Evolutionary conservation across 2,888 invertebrate genomes (phyloP).

Genomic region (Dasypogon diadema): DNA sequence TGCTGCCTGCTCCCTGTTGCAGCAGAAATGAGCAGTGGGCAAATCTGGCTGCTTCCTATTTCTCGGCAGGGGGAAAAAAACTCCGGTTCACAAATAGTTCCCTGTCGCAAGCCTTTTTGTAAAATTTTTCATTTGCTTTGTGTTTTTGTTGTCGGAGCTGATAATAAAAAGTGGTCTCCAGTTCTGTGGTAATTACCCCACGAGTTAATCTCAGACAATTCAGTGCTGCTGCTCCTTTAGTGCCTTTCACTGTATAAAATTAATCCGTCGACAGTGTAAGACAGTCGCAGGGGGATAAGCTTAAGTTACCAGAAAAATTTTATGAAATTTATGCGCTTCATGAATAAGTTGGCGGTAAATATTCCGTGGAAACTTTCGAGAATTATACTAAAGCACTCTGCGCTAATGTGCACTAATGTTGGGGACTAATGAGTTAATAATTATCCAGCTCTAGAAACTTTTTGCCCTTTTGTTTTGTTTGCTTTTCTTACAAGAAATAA

Average conservation of each 20-base stretch:
- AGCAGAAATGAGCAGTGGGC: not conserved
- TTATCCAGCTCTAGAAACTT: too few species aligned
- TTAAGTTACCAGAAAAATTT: too few species aligned
- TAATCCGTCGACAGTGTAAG: too few species aligned
- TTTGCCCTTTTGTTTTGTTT: too few species aligned
- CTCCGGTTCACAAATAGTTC: constrained; percentile 2
- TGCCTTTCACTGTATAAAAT: not conserved
- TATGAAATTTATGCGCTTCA: too few species aligned
- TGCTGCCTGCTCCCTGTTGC: not conserved
- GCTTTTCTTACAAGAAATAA: too few species aligned
- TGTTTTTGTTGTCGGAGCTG: not conserved
- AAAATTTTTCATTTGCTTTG: constrained; percentile 9
- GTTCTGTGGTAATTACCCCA: constrained; percentile 9
- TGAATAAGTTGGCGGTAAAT: too few species aligned
- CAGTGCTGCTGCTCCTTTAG: constrained; percentile 17
- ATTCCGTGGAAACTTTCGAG: too few species aligned
- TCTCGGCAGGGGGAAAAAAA: not conserved
- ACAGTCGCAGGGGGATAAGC: too few species aligned
- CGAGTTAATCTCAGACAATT: constrained; percentile 1
- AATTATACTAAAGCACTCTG: too few species aligned
- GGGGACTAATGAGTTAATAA: too few species aligned
- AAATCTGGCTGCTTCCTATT: not conserved
- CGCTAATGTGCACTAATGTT: too few species aligned
- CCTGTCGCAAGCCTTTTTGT: constrained; percentile 1
- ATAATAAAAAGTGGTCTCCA: not conserved